phyloP scores from a whole-genome alignment of 2,113 vertebrate species.

The Podarcis cretensis region DNA sequence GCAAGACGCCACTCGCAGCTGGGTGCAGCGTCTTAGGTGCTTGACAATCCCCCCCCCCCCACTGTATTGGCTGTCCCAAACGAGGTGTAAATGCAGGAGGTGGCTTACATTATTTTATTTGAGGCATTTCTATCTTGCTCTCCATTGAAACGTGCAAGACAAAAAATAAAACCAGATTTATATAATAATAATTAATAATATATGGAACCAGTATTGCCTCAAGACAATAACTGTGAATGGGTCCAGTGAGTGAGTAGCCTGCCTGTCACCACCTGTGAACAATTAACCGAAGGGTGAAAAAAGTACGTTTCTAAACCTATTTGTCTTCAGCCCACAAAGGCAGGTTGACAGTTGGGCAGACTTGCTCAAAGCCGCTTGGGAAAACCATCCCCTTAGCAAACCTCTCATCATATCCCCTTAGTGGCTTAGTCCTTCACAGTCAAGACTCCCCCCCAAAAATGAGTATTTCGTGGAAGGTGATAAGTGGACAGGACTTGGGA shows the following conservation, averaged over 20 bases:
- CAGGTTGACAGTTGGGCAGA: neutral
- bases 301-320: too few relatives aligned
- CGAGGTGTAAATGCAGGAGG: neutral
- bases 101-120: neutral
- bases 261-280: too few relatives aligned
- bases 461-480: neutral
- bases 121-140: too few relatives aligned
- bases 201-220: too few relatives aligned
- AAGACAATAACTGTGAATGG: too few relatives aligned
- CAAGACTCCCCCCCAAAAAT: neutral
- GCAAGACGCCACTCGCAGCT: neutral
- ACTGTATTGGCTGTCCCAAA: too few relatives aligned
- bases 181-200: too few relatives aligned
- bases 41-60: neutral
- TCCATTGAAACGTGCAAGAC: too few relatives aligned
- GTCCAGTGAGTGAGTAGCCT: too few relatives aligned
- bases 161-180: too few relatives aligned
- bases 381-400: neutral
- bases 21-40: neutral
- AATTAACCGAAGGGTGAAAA: too few relatives aligned
- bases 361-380: too few relatives aligned
- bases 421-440: neutral
- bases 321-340: neutral
- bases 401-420: neutral
- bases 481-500: neutral